Percentiles rank a stretch among this genome's conserved stretches.
Conservation (phyloP, 2,888 invertebrate genomes). For the Hanleya hanleyi region DNA sequence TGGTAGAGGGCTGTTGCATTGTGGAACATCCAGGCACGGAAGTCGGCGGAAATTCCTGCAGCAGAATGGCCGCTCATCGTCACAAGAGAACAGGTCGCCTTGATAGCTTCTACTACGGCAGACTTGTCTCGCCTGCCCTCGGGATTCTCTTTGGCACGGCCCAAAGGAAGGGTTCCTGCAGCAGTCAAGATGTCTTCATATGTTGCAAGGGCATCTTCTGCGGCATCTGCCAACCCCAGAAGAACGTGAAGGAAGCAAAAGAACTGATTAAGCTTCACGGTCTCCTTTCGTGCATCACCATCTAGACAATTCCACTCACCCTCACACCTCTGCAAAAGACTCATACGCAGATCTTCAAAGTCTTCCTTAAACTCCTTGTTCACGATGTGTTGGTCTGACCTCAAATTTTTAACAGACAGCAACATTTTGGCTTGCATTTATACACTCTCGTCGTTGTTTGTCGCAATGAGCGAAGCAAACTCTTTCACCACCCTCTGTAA, state of each 20-base stretch:
- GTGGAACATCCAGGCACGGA: neutral
- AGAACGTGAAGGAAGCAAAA: constrained; percentile 5
- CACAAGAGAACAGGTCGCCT: neutral
- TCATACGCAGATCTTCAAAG: neutral
- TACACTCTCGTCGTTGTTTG: neutral
- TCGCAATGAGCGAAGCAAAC: neutral
- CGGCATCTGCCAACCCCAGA: neutral
- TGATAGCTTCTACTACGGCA: neutral
- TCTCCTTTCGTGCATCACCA: neutral
- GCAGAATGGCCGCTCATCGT: neutral
- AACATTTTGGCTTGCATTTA: neutral
- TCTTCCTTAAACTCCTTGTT: neutral
- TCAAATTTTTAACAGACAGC: neutral
- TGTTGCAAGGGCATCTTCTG: neutral
- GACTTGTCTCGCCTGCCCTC: neutral
- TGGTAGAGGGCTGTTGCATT: neutral
- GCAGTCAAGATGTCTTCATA: neutral
- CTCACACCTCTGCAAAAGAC: neutral
- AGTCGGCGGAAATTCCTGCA: neutral
- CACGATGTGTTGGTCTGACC: neutral
- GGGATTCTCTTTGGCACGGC: neutral
- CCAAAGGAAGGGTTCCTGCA: neutral
- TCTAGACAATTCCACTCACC: neutral
- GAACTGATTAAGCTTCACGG: neutral
- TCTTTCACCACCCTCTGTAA: neutral